These are phyloP conservation scores for Diadegma fenestrale DNA, from an alignment of 2,888 invertebrate genomes.

Conservation along the genomic window DNA sequence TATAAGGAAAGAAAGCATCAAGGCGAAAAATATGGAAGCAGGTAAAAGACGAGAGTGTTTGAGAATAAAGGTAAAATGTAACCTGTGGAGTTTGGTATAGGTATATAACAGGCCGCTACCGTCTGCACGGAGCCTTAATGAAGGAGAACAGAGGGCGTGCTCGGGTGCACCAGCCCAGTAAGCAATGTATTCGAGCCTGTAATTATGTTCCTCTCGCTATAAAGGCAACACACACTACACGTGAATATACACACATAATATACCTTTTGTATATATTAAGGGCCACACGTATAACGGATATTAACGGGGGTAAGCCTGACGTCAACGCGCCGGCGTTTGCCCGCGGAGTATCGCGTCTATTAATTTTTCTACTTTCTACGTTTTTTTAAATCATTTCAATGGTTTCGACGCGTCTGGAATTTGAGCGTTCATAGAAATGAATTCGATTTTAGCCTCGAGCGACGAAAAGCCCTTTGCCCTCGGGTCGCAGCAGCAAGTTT, in stretches of 20 bases:
- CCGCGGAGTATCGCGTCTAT: too few relatives aligned
- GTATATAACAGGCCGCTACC: slow-evolving; percentile 83
- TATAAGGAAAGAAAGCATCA: slow-evolving; percentile 12
- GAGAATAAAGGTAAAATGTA: slow-evolving; percentile 67
- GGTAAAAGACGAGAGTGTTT: slow-evolving; percentile 63
- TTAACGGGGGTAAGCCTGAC: slow-evolving; percentile 81
- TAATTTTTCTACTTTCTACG: slow-evolving; percentile 9
- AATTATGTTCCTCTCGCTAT: slow-evolving; percentile 78
- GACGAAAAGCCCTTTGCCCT: slow-evolving; percentile 28
- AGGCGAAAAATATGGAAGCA: not conserved
- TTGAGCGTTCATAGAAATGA: slow-evolving; percentile 50
- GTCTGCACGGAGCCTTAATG: slow-evolving; percentile 81
- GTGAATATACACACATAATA: slow-evolving; percentile 4
- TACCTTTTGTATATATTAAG: slow-evolving; percentile 8
- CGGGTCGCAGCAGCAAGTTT: not conserved
- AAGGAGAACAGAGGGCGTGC: slow-evolving; percentile 84
- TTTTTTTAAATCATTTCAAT: slow-evolving; percentile 10
- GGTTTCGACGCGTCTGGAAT: slow-evolving; percentile 40
- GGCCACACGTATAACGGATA: slow-evolving; percentile 80
- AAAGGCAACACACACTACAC: slow-evolving; percentile 57
- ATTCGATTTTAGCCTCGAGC: slow-evolving; percentile 58
- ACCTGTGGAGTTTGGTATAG: slow-evolving; percentile 53
- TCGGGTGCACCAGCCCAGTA: slow-evolving; percentile 82
- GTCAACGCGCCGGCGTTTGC: slow-evolving; percentile 71
- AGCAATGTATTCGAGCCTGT: slow-evolving; percentile 83